These are phyloP conservation scores for Unio pictorum DNA, from an alignment of 2,888 invertebrate species.

Conservation along the genomic window DNA sequence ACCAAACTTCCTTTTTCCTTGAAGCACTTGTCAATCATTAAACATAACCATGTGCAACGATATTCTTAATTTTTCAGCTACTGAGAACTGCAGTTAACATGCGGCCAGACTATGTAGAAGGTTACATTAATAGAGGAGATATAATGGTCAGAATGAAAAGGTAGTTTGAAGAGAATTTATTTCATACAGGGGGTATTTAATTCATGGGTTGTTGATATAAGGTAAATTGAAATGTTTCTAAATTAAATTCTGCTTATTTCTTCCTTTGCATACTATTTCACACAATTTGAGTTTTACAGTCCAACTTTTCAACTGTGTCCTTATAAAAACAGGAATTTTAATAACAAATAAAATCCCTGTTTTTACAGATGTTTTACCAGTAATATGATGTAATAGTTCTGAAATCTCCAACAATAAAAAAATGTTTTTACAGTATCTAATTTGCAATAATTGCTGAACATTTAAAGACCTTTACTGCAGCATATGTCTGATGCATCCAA, in stretches of 20 bases:
- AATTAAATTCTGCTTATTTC: not conserved
- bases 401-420: too few species aligned
- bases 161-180: conserved; percentile 45
- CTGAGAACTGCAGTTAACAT: conserved; percentile 97
- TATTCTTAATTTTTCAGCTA: conserved; percentile 75
- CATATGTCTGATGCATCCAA: too few species aligned
- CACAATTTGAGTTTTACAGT: not conserved
- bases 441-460: too few species aligned
- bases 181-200: not conserved
- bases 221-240: not conserved
- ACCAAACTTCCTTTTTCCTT: too few species aligned
- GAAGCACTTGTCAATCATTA: too few species aligned
- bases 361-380: too few species aligned
- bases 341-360: too few species aligned
- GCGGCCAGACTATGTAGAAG: conserved; percentile 93
- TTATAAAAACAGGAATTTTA: too few species aligned
- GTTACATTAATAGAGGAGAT: conserved; percentile 97
- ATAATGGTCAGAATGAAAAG: conserved; percentile 93
- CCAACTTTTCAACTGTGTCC: too few species aligned
- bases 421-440: too few species aligned
- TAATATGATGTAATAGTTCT: too few species aligned
- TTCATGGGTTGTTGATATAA: not conserved
- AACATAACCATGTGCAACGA: not conserved
- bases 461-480: too few species aligned
- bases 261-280: not conserved